A percentile compares a stretch with the other conserved stretches of the same genome.
Evolutionary conservation across 1,140 invertebrate species (phyloP).

Genomic region (Pomacea maculata): DNA sequence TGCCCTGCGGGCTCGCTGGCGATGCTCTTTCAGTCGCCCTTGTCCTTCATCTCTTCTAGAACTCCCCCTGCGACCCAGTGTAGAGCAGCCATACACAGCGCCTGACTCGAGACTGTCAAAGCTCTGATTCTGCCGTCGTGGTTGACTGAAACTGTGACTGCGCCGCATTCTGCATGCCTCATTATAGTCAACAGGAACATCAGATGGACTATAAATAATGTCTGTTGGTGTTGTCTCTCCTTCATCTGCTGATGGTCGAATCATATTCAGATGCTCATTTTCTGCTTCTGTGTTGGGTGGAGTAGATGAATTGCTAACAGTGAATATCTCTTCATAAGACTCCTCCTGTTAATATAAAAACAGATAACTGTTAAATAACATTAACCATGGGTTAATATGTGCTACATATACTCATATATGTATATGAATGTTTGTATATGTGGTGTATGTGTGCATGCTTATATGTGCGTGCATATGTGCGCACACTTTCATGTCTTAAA

Average conservation of each 20-base stretch:
- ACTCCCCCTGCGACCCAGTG: slow-evolving; percentile 10
- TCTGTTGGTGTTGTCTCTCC: slow-evolving; percentile 27
- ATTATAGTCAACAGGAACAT: slow-evolving; percentile 30
- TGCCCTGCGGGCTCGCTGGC: slow-evolving; percentile 43
- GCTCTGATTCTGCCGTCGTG: slow-evolving; percentile 19
- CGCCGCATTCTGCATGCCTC: slow-evolving; percentile 32
- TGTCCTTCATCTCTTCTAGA: slow-evolving; percentile 26
- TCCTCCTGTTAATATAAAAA: slow-evolving; percentile 42
- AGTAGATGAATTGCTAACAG: slow-evolving; percentile 42
- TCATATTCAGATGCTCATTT: slow-evolving; percentile 16
- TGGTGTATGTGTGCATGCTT: neutral
- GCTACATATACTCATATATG: neutral
- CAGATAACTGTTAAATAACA: neutral
- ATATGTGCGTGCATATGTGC: neutral
- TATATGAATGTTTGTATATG: neutral
- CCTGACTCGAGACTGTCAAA: slow-evolving; percentile 20
- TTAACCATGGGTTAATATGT: no score
- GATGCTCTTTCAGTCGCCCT: slow-evolving; percentile 47
- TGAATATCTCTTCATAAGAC: slow-evolving; percentile 53
- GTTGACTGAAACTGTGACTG: slow-evolving; percentile 36
- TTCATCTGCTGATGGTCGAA: slow-evolving; percentile 34
- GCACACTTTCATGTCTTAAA: neutral
- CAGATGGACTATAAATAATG: slow-evolving; percentile 30
- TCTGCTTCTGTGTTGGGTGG: slow-evolving; percentile 38
- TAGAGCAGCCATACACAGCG: slow-evolving; percentile 22